phyloP scores from a whole-genome alignment of 2,113 vertebrate species.

The Sinocyclocheilus anophthalmus region DNA sequence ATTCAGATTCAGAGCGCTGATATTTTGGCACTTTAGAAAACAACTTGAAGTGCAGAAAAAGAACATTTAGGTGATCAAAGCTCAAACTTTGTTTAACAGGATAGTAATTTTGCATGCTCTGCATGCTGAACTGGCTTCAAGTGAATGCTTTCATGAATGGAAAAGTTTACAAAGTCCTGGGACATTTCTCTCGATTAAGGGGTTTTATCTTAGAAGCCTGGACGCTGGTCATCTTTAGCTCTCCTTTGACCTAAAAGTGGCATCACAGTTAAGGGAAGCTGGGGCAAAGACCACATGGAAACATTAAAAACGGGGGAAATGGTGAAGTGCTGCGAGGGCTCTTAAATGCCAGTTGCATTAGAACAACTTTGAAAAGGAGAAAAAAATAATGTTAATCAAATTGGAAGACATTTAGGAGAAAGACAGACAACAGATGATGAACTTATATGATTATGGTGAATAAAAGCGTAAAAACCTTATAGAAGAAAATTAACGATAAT shows the following conservation, averaged over 20 bases:
- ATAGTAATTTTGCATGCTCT: conserved; percentile 66
- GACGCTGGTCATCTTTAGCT: background rate
- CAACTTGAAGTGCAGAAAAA: conserved; percentile 55
- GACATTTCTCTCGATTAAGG: conserved; percentile 61
- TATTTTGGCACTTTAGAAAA: conserved; percentile 57
- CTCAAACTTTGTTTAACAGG: conserved; percentile 59
- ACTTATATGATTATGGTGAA: background rate
- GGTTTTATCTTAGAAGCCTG: conserved; percentile 50
- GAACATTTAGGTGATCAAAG: conserved; percentile 62
- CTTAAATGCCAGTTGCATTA: background rate
- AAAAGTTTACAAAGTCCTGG: conserved; percentile 67
- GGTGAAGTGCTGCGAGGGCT: background rate
- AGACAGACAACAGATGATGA: background rate
- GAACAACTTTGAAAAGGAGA: background rate
- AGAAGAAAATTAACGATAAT: background rate
- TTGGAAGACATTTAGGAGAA: conserved; percentile 1
- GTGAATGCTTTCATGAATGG: conserved; percentile 69
- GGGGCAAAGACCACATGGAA: conserved; percentile 3
- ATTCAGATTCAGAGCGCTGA: conserved; percentile 55
- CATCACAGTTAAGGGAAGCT: conserved; percentile 4
- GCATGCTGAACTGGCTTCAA: conserved; percentile 55
- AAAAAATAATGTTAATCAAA: background rate
- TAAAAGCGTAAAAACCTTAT: background rate
- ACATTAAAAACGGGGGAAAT: background rate
- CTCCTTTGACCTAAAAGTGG: background rate